These are phyloP conservation scores for Notiomystis cincta DNA, from an alignment of 2,113 vertebrate species.

Conservation along the genomic window DNA sequence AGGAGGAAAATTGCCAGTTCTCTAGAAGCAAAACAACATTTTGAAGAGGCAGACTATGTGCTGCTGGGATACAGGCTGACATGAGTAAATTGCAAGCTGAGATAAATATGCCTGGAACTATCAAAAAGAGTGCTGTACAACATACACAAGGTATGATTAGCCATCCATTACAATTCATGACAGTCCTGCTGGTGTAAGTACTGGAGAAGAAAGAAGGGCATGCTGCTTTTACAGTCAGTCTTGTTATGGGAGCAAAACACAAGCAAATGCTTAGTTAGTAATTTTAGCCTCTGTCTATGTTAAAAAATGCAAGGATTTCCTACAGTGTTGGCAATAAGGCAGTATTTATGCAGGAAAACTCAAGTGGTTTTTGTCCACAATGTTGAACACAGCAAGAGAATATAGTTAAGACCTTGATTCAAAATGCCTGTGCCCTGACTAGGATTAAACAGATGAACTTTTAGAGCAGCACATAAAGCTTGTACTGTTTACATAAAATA, in stretches of 20 bases:
- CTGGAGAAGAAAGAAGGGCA: neutral
- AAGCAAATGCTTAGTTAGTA: neutral
- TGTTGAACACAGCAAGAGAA: neutral
- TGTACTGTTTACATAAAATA: neutral
- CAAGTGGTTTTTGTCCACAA: neutral
- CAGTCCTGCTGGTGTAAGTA: neutral
- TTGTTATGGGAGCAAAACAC: neutral
- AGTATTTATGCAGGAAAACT: neutral
- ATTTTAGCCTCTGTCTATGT: neutral
- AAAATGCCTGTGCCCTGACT: neutral
- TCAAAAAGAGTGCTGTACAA: neutral
- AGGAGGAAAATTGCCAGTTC: conserved; percentile 47
- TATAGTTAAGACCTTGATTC: neutral
- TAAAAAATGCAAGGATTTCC: neutral
- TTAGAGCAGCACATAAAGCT: neutral
- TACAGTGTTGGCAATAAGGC: neutral
- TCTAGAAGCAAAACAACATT: conserved; percentile 56
- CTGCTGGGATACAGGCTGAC: conserved; percentile 46
- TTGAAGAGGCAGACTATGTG: conserved; percentile 60
- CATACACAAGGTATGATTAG: conserved; percentile 41
- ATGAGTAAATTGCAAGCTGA: conserved; percentile 59
- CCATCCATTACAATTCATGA: neutral
- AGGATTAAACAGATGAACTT: neutral
- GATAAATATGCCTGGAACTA: conserved; percentile 55
- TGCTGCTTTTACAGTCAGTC: neutral